Percentiles rank a stretch among this genome's conserved stretches.
Evolutionary conservation across 2,797 vertebrate species (phyloP).

Genomic region (Basileuterus tristriatus): DNA sequence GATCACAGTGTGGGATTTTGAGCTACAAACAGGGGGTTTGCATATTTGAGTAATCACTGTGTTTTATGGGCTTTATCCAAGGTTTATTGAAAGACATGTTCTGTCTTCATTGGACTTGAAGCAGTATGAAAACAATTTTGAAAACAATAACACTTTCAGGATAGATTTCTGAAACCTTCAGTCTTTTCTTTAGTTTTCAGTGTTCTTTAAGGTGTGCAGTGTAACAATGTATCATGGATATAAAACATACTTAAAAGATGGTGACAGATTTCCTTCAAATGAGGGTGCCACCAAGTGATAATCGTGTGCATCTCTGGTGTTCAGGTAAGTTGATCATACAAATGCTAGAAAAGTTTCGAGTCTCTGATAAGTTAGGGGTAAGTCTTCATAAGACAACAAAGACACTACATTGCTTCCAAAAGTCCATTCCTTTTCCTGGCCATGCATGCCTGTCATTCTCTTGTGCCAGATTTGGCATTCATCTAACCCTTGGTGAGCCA

Average conservation of each 20-base stretch:
- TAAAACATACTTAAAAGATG: neutral
- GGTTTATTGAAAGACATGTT: neutral
- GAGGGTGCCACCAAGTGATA: neutral
- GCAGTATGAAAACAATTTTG: neutral
- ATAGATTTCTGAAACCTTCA: neutral
- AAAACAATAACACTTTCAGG: neutral
- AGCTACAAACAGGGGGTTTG: neutral
- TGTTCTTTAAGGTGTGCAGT: neutral
- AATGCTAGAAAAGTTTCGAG: neutral
- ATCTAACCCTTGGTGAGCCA: neutral
- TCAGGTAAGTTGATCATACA: neutral
- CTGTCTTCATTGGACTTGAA: neutral
- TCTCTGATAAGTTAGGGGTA: neutral
- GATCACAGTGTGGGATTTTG: neutral
- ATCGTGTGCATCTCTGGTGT: neutral
- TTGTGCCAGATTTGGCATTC: neutral
- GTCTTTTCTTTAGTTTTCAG: neutral
- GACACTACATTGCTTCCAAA: neutral
- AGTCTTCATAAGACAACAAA: neutral
- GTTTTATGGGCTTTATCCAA: neutral
- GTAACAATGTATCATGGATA: neutral
- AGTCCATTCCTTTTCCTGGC: neutral
- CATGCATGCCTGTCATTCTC: neutral
- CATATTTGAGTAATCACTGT: neutral
- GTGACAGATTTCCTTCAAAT: neutral